A percentile compares a stretch with the other conserved stretches of the same genome.
Evolutionary conservation across 2,113 vertebrate genomes (phyloP).

Genomic region (Leptodactylus fuscus): DNA sequence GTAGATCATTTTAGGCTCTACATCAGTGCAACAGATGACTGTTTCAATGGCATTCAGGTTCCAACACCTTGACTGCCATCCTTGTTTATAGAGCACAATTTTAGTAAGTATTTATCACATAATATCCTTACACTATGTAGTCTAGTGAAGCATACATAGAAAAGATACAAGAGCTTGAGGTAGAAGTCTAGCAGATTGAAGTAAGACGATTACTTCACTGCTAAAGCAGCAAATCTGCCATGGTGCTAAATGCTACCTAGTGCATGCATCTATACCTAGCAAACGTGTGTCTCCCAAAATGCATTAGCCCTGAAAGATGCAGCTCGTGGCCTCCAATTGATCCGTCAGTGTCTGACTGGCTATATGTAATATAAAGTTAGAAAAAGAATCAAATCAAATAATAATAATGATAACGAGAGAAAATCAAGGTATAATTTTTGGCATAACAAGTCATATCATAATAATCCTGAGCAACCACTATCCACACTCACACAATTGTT

Average conservation of each 20-base stretch:
- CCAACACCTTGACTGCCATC: neutral
- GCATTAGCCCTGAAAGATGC: too few species aligned
- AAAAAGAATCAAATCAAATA: too few species aligned
- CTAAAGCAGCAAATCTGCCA: neutral
- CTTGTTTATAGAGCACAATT: neutral
- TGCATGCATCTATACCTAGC: neutral
- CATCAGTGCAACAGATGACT: neutral
- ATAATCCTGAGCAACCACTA: too few species aligned
- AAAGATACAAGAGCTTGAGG: neutral
- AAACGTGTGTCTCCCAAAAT: too few species aligned
- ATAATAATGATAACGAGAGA: too few species aligned
- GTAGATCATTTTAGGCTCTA: neutral
- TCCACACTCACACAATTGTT: too few species aligned
- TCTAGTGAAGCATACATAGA: neutral
- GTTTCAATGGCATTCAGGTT: neutral
- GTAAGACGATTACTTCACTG: constrained; percentile 5
- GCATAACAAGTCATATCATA: too few species aligned
- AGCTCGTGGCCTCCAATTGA: too few species aligned
- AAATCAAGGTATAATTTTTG: too few species aligned
- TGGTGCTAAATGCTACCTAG: neutral
- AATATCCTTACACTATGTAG: neutral
- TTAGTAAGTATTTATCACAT: neutral
- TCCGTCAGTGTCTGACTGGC: too few species aligned
- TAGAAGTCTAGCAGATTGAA: neutral
- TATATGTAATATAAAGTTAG: too few species aligned